A percentile compares a stretch with the other conserved stretches of the same genome.
phyloP scores from a whole-genome alignment of 2,113 vertebrate species.

The Sakesphorus luctuosus region DNA sequence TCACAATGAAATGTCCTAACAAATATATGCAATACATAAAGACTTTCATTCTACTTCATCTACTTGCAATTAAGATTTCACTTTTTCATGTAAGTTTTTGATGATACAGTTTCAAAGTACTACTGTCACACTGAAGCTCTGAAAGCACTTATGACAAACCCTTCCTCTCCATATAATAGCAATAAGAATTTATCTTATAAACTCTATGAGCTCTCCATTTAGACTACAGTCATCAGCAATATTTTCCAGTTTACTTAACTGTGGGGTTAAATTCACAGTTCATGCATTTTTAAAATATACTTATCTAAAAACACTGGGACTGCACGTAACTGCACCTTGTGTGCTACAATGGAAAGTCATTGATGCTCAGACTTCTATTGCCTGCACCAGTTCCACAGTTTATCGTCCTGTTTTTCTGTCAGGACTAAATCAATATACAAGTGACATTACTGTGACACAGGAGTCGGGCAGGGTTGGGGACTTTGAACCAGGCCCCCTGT shows the following conservation, averaged over 20 bases:
- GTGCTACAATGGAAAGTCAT: slow-evolving; percentile 60
- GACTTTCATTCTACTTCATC: background rate
- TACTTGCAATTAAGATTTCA: background rate
- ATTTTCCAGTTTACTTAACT: background rate
- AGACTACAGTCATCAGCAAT: background rate
- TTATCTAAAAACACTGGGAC: slow-evolving; percentile 17
- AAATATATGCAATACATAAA: background rate
- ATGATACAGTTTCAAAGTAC: background rate
- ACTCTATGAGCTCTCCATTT: background rate
- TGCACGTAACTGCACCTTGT: slow-evolving; percentile 29
- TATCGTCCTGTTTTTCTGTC: slow-evolving; percentile 41
- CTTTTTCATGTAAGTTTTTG: background rate
- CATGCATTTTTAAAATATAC: slow-evolving; percentile 13
- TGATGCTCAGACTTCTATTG: background rate
- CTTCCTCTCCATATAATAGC: background rate
- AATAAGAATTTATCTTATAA: background rate
- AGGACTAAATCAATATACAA: slow-evolving; percentile 33
- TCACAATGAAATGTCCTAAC: background rate
- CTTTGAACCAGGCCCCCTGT: background rate
- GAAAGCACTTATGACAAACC: background rate
- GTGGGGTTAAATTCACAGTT: background rate
- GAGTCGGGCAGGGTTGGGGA: slow-evolving; percentile 32
- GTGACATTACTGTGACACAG: background rate
- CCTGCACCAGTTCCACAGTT: background rate
- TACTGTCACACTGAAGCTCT: background rate